Conservation (phyloP, 1,140 invertebrate species). For the Metaphire vulgaris region DNA sequence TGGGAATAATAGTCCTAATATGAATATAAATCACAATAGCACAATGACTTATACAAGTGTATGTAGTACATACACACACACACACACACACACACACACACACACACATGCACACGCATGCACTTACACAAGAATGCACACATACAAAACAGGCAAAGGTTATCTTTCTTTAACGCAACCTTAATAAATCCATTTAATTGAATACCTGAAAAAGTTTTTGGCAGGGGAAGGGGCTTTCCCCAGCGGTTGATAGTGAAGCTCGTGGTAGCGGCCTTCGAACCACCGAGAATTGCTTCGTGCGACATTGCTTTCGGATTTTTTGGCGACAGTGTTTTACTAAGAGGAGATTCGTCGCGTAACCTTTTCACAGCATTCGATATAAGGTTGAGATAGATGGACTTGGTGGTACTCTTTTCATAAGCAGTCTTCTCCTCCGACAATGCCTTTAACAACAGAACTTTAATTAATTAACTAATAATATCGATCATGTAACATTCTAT, state of each 20-base stretch:
- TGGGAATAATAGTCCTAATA: no score
- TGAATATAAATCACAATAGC: no score
- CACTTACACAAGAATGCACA: no score
- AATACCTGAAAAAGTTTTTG: constrained; percentile 3
- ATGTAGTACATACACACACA: no score
- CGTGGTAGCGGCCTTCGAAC: constrained; percentile 58
- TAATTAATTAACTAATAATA: constrained; percentile 25
- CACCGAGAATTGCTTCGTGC: constrained; percentile 62
- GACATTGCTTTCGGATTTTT: constrained; percentile 48
- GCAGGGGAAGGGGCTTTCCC: constrained; percentile 15
- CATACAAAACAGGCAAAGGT: no score
- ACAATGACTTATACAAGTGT: no score
- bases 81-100: no score
- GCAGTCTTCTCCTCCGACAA: constrained; percentile 66
- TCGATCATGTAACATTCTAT: no score
- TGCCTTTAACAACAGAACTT: constrained; percentile 37
- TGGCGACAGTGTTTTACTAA: constrained; percentile 31
- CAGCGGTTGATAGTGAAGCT: constrained; percentile 60
- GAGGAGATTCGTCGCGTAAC: constrained; percentile 41
- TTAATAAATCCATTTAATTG: no score
- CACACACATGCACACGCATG: no score
- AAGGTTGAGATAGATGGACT: constrained; percentile 76
- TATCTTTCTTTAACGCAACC: no score
- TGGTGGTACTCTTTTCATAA: constrained; percentile 68
- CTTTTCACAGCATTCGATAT: constrained; percentile 71